Evolutionary conservation across 2,113 vertebrate genomes (phyloP), one percentile per base, ranked within the genome.

Genomic region (Alectura lathami): DNA sequence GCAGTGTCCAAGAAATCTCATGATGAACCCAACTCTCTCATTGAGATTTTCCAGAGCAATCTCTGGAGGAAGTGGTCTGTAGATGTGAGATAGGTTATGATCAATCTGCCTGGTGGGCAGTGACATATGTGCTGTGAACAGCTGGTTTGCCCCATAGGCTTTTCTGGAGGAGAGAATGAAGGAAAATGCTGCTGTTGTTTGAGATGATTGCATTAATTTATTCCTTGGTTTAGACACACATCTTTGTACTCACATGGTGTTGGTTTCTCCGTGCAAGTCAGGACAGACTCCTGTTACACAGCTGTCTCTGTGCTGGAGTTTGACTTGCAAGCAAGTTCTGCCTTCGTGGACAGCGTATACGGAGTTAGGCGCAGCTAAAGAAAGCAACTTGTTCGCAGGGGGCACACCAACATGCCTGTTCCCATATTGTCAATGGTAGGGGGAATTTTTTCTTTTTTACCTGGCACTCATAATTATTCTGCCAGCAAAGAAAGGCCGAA

Each of bases 101-200:
- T 20, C 6, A 15, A 29, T 26, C 29, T 77, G 17, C 24, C 38
- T n/a, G 32, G 30, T 26, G 70, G 74, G 60, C 9, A 57, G 18
- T 8, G 47, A 42, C 1, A 0, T 29, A 15, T 51, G 11, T 3
- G 2, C 7, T 47, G n/a, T n/a, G n/a, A n/a, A n/a, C n/a, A n/a
- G n/a, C 17, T 48, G 75, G 18, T 22, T 69, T 29, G 11, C 34
- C 32, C 74, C 60, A 15, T 20, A 81, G 17, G 26, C 9, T 47
- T 70, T 70, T 54, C 24, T 42, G 22, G 16, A 66, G 12, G 15
- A 18, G 15, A 69, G 6, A 88, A 68, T 17, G 3, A 66, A 26
- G 50, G n/a, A 26, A 50, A 50, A 20, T 77, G 3, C 12, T 62
- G 8, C 14, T 62, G 10, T 10, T 56, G 20, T 54, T 66, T 51